These are phyloP conservation scores for Himalopsyche japonica DNA, from an alignment of 2,888 invertebrate genomes.

Conservation along the genomic window DNA sequence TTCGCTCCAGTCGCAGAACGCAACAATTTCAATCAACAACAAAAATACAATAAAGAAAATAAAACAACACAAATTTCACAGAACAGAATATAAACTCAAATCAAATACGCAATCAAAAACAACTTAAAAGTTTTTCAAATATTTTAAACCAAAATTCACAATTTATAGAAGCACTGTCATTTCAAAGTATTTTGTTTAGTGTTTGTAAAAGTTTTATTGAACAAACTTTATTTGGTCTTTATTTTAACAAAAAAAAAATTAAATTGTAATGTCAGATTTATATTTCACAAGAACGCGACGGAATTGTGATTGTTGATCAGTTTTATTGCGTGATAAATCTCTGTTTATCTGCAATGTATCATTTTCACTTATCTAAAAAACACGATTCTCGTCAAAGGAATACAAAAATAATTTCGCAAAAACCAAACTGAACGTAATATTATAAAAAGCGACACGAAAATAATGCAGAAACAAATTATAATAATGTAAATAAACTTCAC, in stretches of 20 bases:
- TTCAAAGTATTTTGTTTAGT: background rate
- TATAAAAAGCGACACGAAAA: background rate
- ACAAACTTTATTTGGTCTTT: background rate
- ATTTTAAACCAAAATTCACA: background rate
- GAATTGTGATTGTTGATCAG: background rate
- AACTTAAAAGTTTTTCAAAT: slow-evolving; percentile 5
- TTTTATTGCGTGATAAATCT: background rate
- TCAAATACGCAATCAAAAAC: slow-evolving; percentile 8
- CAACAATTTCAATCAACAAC: slow-evolving; percentile 2
- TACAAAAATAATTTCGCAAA: background rate
- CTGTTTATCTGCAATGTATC: background rate
- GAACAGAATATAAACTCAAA: slow-evolving; percentile 3
- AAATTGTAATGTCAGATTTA: background rate
- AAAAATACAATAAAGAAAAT: background rate
- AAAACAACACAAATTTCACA: slow-evolving; percentile 3
- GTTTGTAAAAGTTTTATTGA: background rate
- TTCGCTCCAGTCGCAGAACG: background rate
- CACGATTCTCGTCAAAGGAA: background rate
- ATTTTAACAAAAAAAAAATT: background rate
- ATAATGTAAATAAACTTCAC: slow-evolving; percentile 3
- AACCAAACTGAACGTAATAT: background rate
- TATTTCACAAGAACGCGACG: background rate
- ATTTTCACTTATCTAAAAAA: background rate
- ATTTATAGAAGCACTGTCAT: background rate
- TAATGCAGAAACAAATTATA: background rate